phyloP scores from a whole-genome alignment of 2,113 vertebrate genomes.

The Ochotona princeps region DNA sequence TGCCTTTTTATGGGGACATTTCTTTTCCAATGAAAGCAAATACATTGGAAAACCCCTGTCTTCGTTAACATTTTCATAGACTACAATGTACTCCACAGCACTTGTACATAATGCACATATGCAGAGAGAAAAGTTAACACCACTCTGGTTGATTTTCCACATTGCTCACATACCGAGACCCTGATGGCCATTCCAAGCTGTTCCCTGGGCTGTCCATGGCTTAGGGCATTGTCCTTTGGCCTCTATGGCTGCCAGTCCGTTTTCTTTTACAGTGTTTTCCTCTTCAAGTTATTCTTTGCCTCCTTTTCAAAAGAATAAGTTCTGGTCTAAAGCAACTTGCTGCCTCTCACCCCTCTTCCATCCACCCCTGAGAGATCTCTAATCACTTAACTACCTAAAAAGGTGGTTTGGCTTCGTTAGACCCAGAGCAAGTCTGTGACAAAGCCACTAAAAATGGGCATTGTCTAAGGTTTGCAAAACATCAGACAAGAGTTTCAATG shows the following conservation, averaged over 20 bases:
- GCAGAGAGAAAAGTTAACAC: conserved; percentile 68
- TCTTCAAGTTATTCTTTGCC: background rate
- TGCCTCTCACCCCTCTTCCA: background rate
- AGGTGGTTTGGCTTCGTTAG: background rate
- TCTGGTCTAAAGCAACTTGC: background rate
- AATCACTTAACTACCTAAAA: conserved; percentile 34
- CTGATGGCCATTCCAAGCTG: background rate
- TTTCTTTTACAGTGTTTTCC: background rate
- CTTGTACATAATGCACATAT: conserved; percentile 80
- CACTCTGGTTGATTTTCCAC: conserved; percentile 68
- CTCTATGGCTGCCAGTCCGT: background rate
- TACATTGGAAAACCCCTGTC: conserved; percentile 86
- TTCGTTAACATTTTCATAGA: conserved; percentile 85
- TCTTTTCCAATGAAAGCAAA: conserved; percentile 86
- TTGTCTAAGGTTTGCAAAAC: conserved; percentile 23
- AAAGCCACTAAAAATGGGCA: conserved; percentile 50
- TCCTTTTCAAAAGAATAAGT: background rate
- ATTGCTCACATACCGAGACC: conserved; percentile 58
- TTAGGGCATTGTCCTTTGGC: background rate
- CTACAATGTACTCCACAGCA: conserved; percentile 82
- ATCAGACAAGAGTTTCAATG: background rate
- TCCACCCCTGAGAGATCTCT: background rate
- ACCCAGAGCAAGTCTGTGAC: background rate
- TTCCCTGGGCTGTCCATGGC: background rate
- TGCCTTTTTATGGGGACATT: conserved; percentile 89